phyloP scores from a whole-genome alignment of 2,797 vertebrate genomes.

The Acrossocheilus fasciatus region DNA sequence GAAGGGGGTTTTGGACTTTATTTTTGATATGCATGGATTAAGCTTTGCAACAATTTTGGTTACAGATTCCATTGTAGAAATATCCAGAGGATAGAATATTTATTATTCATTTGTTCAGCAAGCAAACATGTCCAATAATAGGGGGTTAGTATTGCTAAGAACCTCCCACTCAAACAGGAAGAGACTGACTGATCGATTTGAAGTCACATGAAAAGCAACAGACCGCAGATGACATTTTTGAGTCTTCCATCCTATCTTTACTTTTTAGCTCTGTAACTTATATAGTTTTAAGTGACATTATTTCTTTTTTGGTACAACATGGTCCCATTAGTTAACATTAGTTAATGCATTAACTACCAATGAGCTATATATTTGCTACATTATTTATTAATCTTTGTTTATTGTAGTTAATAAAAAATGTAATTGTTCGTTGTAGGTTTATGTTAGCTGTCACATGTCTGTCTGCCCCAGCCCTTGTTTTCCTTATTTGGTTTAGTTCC shows the following conservation, averaged over 20 bases:
- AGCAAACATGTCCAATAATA: background rate
- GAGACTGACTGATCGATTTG: background rate
- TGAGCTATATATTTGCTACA: too few relatives aligned
- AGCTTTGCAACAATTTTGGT: background rate
- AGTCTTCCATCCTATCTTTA: background rate
- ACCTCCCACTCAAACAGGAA: background rate
- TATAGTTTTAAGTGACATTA: background rate
- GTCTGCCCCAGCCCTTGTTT: too few relatives aligned
- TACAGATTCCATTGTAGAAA: background rate
- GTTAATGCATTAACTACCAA: too few relatives aligned
- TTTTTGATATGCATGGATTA: background rate
- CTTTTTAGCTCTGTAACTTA: background rate
- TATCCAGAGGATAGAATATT: background rate
- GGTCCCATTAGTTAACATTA: background rate
- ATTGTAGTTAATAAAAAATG: background rate
- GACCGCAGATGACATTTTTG: background rate
- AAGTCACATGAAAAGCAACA: background rate
- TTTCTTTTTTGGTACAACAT: background rate
- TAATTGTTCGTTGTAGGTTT: background rate
- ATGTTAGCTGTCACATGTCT: too few relatives aligned
- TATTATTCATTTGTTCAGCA: slow-evolving; percentile 2
- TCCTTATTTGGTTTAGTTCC: too few relatives aligned
- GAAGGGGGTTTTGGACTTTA: background rate
- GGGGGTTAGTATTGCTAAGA: background rate
- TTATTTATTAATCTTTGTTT: too few relatives aligned